Evolutionary conservation across 2,797 vertebrate genomes (phyloP), one percentile per base, ranked within the genome.

Genomic region (Propithecus perrieri): DNA sequence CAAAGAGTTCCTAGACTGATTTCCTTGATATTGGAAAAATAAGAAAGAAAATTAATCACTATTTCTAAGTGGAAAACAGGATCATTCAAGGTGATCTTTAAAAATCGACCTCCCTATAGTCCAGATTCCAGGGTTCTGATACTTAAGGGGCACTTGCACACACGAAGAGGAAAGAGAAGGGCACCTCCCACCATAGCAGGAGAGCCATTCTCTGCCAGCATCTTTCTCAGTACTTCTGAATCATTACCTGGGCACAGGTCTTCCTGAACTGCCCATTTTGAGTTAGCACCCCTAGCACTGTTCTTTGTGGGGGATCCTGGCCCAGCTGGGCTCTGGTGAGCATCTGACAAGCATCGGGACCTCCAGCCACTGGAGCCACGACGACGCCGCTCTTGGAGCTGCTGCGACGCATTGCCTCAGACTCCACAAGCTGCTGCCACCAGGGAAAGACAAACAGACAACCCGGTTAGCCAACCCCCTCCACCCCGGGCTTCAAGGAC

Each of bases 231-330:
- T 17, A 50, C 46, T 63, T 86, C 41, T 78, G 33, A 2, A 14
- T 20, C 67, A 13, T 95, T 98, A 99, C 99, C 98, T 98, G 98
- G 89, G 93, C 69, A 69, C 95, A 89, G 57, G 96, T 95, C 72
- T 97, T 98, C 91, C 89, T 74, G 87, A 67, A 97, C 85, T 99
- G 99, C 59, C 98, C 98, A 81, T 99, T 99, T 89, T 98, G 98
- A 33, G 96, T 96, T 26, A 99, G 95, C 86, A 98, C 97, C 9
- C 98, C 98, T 85, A 99, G 97, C 55, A 98, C 98, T 3, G 98
- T 98, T 85, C 98, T 98, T 18, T 97, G 98, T 0, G 83, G 94
- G 33, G 81, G 94, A 53, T 97, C 97, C 91, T 97, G 98, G 85
- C 85, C 80, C 1, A 97, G 81, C 59, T 35, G 96, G 35, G 96